phyloP scores from a whole-genome alignment of 2,888 invertebrate genomes.

The Chrysolina haemoptera region DNA sequence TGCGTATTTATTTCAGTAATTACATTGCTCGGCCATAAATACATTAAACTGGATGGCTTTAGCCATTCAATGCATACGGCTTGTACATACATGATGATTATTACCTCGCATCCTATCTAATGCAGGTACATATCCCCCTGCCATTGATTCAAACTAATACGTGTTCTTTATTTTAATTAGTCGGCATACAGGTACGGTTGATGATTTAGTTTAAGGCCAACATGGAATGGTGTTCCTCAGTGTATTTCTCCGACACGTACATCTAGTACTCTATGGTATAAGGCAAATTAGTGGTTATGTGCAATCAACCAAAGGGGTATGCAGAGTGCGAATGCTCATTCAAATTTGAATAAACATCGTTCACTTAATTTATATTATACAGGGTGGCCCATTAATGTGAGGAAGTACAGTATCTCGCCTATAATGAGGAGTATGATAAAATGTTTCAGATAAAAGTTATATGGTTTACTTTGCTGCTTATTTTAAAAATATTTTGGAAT shows the following conservation, averaged over 20 bases:
- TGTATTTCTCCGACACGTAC: neutral
- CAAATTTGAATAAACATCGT: too few relatives aligned
- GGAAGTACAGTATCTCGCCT: too few relatives aligned
- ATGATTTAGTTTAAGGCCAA: neutral
- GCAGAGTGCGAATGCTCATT: too few relatives aligned
- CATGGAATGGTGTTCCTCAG: neutral
- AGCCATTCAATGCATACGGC: slow-evolving; percentile 24
- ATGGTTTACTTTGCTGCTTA: too few relatives aligned
- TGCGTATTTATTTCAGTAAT: slow-evolving; percentile 50
- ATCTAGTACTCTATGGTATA: too few relatives aligned
- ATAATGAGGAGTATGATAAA: too few relatives aligned
- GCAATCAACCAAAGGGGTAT: too few relatives aligned
- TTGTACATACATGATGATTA: slow-evolving; percentile 28
- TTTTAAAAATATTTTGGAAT: too few relatives aligned
- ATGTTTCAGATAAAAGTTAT: too few relatives aligned
- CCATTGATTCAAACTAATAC: slow-evolving; percentile 28
- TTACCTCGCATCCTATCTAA: slow-evolving; percentile 17
- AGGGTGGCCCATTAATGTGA: too few relatives aligned
- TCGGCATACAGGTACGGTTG: slow-evolving; percentile 4
- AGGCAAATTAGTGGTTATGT: too few relatives aligned
- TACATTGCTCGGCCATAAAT: slow-evolving; percentile 47
- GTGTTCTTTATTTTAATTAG: slow-evolving; percentile 34
- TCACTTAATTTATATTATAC: too few relatives aligned
- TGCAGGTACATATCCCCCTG: slow-evolving; percentile 18
- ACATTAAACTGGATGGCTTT: slow-evolving; percentile 47